Evolutionary conservation across 2,888 invertebrate species (phyloP), one percentile per base, ranked within the genome.

Genomic region (Sclerodermus sp.): DNA sequence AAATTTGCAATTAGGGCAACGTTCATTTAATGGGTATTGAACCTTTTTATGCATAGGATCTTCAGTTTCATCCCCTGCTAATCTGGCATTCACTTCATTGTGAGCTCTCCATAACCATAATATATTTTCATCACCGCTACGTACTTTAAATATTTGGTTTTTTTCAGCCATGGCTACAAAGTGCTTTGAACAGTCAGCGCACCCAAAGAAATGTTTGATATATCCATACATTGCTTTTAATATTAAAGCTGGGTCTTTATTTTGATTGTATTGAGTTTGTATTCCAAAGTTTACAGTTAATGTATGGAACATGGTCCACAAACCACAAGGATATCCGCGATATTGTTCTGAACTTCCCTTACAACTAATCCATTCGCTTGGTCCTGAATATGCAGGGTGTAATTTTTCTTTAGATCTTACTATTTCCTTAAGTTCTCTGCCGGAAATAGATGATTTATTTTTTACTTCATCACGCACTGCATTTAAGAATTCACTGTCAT

Each of bases 41-140:
- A 89, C 81, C 79, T 99, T 99, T 0, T 91, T 94, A 78, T 88
- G 87, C 46, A 83, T 77, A 0, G 96, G 94, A 80, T 99, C 98
- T 79, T 97, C 96, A 1, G 94, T 91, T 2, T 79, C 58, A 76
- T 96, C 94, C 0, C 93, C 91, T 16, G 90, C 84, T 18, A 99
- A 81, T 60, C 97, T 84, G 58, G 87, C 81, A 77, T 99, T 99
- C 0, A 94, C 97, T 78, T 88, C 87, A 76, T 98, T 98, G 74
- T 98, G 97, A 0, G 93, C 90, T 66, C 84, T 83, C 97, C 97
- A 98, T 17, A 98, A 79, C 96, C 96, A 98, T 36, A 96, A 78
- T 1, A 96, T 85, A 13, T 88, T 87, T 53, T 92, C 90, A 49
- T 90, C 86, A 62, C 86, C 84, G 45, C 84, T 85, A 13, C 82